Base-by-base conservation (phyloP, 2,113 vertebrate species). In the Menidia beryllina region DNA sequence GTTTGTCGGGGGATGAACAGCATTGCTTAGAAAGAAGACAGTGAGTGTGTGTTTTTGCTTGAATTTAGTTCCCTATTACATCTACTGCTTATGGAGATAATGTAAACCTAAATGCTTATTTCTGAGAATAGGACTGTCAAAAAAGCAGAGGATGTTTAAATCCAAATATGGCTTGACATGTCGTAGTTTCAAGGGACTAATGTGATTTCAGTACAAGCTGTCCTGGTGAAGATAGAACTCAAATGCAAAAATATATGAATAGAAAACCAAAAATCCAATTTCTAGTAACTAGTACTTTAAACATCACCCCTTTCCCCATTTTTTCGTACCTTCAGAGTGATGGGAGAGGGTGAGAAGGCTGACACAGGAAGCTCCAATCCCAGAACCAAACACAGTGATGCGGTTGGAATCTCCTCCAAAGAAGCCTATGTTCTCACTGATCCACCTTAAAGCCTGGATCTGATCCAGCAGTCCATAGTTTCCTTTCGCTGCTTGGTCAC, bases 401-500 rank as follows among this genome's bases (percentile, higher is more conserved):
- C 98, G 94, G 88, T 96, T 89, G 65, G 97, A 97, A 83, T 99
- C 98, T 1, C 98, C 98, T 7, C 98, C 98, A 8, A 99, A 99
- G 94, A 97, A 98, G 82, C 96, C 98, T 23, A 99, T 97, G 87
- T 99, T 99, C 90, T 99, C 98, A 0, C 98, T 99, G 91, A 99
- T 96, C 98, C 97, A 99, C 66, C 98, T 95, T 66, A 99, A 91
- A 0, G 97, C 97, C 93, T 99, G 98, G 79, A 99, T 99, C 93
- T 99, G 98, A 92, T 99, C 97, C 88, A 99, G 92, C 36, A 99
- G 94, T 23, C 98, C 98, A 0, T 99, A 99, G 89, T 99, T 99
- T 74, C 98, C 98, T 89, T 99, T 99, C 70, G 98, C 98, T 27
- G 98, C 98, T 92, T 99, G 98, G 92, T 99, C 98, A 0, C 98